phyloP scores from a whole-genome alignment of 2,113 vertebrate genomes.

The Zapus hudsonius region DNA sequence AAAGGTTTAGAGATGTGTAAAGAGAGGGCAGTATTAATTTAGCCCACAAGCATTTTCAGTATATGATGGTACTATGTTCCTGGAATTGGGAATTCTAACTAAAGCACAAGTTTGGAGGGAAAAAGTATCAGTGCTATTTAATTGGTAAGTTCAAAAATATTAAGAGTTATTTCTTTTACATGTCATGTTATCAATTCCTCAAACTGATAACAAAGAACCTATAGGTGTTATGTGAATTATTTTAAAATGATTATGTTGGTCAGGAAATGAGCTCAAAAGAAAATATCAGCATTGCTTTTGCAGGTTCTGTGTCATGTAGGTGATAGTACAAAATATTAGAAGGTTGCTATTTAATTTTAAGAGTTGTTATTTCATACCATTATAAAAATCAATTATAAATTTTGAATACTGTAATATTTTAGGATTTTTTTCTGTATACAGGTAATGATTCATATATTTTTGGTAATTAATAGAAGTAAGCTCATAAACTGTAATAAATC shows the following conservation, averaged over 20 bases:
- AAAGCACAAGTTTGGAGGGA: not conserved
- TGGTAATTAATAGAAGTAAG: not conserved
- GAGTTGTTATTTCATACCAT: not conserved
- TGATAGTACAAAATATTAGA: not conserved
- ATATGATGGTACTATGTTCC: not conserved
- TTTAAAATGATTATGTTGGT: not conserved
- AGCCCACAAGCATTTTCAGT: not conserved
- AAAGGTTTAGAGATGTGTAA: not conserved
- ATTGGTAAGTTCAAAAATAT: not conserved
- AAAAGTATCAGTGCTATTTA: not conserved
- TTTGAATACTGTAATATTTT: not conserved
- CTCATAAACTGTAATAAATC: constrained; percentile 1
- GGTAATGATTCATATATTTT: not conserved
- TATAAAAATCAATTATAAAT: not conserved
- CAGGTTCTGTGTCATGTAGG: not conserved
- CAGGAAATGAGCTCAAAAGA: not conserved
- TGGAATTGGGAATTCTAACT: not conserved
- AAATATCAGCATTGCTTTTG: not conserved
- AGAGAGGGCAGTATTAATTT: not conserved
- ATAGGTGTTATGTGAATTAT: not conserved
- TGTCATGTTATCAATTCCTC: not conserved
- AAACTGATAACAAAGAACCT: not conserved
- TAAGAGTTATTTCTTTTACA: not conserved
- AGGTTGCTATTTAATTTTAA: not conserved
- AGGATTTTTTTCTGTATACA: not conserved